Conservation (phyloP, 2,113 vertebrate genomes). For the Hippoglossus stenolepis region DNA sequence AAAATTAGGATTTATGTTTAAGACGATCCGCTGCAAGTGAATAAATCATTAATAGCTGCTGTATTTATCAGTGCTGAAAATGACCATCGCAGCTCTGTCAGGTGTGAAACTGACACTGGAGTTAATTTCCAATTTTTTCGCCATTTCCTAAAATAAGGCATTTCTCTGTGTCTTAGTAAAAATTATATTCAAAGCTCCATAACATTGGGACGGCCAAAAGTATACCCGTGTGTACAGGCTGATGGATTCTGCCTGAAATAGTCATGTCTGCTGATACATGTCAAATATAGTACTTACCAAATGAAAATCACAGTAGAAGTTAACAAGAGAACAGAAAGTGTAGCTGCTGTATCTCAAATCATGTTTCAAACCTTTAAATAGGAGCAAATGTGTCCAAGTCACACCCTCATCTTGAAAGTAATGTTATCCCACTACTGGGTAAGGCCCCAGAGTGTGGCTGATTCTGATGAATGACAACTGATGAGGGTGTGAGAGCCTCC, state of each 20-base stretch:
- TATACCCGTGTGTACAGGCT: neutral
- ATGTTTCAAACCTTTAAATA: constrained; percentile 1
- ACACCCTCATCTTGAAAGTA: neutral
- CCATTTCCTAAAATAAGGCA: too few relatives aligned
- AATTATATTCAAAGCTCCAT: too few relatives aligned
- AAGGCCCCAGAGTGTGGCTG: neutral
- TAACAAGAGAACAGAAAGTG: constrained; percentile 24
- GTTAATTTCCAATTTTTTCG: too few relatives aligned
- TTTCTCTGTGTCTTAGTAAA: too few relatives aligned
- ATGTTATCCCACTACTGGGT: neutral
- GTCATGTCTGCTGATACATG: constrained; percentile 16
- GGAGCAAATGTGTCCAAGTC: neutral
- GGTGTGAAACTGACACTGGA: too few relatives aligned
- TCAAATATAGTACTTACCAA: constrained; percentile 65
- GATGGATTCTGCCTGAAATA: neutral
- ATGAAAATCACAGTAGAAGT: constrained; percentile 46
- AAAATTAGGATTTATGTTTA: too few relatives aligned
- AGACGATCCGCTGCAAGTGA: too few relatives aligned
- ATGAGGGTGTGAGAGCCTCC: neutral
- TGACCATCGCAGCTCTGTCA: too few relatives aligned
- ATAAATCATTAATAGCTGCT: too few relatives aligned
- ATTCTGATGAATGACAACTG: neutral
- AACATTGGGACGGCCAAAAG: too few relatives aligned
- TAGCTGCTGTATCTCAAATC: neutral
- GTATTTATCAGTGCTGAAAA: too few relatives aligned